Base-by-base conservation (phyloP, 1,140 invertebrate species). In the Rhopalosiphum maidis region DNA sequence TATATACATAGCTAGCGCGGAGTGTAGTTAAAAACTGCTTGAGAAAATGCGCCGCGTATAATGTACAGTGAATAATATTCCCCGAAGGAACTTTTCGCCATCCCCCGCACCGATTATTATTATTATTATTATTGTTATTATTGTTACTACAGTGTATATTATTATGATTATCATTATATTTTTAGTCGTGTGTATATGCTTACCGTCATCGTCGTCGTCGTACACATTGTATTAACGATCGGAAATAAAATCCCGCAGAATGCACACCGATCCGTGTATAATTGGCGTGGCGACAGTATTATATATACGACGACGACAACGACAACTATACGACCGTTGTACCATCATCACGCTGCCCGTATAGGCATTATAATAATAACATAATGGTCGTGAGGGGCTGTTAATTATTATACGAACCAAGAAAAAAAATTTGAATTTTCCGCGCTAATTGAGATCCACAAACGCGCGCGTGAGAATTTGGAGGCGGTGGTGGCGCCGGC, bases 251-350 rank as follows among this genome's bases (percentile, higher is more conserved):
- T 92, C 91, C 91, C 77, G 77, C 91, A 54, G 35, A 82, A 83
- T 92, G 91, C 91, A 92, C 91, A 83, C 91, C 91, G 91, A 92
- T 92, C 91, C 91, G 91, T 92, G 22, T 51, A 83, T 92, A 92
- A 92, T 92, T 92, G 91, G 41, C 91, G 91, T 92, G 91, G 91
- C 91, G 91, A 92, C 91, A 92, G 22, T 37, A 6, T 91, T 7
- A 48, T 37, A 89, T 51, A 46, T 41, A 90, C 89, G 88, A 54
- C 35, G 30, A 54, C 35, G 30, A 55, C 88, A 15, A n/a, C 30
- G 7, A 54, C 6, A 23, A 54, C 54, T 68, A n/a, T 77, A 77
- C 15, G 48, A 89, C 46, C 54, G 54, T 89, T 30, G 60, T 9
- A 90, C 55, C 60, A 30, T 91, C 60, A 30, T 91, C 46, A 46